These are phyloP conservation scores for Cacajao melanocephalus DNA, from an alignment of 2,797 vertebrate species.

Conservation along the genomic window DNA sequence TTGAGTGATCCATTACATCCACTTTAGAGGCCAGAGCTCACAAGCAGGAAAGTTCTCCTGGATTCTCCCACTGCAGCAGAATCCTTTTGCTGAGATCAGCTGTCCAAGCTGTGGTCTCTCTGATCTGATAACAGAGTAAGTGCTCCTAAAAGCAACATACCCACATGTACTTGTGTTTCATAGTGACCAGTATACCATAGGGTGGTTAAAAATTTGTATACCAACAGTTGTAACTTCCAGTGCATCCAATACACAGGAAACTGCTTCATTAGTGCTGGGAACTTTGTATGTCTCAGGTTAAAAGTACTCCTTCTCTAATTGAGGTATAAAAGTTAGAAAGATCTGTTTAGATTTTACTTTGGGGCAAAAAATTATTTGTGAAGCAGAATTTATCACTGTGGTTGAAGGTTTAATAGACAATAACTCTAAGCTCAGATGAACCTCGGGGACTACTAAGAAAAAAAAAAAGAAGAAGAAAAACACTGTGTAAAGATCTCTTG, in stretches of 20 bases:
- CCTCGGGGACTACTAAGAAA: background rate
- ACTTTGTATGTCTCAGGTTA: background rate
- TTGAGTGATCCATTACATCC: accelerated
- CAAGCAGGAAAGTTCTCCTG: background rate
- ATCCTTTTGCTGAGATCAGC: background rate
- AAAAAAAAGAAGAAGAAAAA: background rate
- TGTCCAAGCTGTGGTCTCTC: background rate
- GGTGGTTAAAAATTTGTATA: background rate
- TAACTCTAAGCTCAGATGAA: background rate
- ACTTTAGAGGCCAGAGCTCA: background rate
- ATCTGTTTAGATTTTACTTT: background rate
- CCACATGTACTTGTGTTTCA: background rate
- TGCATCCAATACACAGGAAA: background rate
- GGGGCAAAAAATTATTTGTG: background rate
- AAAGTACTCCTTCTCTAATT: background rate
- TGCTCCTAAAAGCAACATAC: background rate
- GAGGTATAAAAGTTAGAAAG: background rate
- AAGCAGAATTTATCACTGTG: conserved; percentile 27
- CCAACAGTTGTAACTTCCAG: background rate
- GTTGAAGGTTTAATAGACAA: background rate
- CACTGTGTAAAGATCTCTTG: background rate
- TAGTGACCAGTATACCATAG: background rate
- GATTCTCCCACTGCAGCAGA: background rate
- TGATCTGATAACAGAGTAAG: background rate
- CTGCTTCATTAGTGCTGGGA: background rate